A percentile compares a stretch with the other conserved stretches of the same genome.
Evolutionary conservation across 2,113 vertebrate genomes (phyloP).

Genomic region (Dipodomys stephensi): DNA sequence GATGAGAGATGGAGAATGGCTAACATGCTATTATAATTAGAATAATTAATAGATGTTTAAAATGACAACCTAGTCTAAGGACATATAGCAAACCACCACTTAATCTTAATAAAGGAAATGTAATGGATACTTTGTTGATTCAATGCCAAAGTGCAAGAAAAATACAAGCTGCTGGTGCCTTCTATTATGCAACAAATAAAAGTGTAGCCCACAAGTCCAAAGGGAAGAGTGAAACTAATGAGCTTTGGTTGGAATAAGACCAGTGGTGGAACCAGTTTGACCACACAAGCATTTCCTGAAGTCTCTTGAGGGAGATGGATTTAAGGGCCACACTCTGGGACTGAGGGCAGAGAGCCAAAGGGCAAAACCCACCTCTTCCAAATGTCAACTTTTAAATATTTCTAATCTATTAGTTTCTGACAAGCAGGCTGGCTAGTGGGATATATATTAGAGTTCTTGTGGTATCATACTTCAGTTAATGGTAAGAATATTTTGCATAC

Average conservation of each 20-base stretch:
- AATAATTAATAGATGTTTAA: constrained; percentile 61
- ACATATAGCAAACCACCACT: constrained; percentile 46
- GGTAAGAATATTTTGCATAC: constrained; percentile 31
- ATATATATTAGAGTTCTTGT: neutral
- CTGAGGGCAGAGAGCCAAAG: constrained; percentile 59
- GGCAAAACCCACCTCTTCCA: constrained; percentile 60
- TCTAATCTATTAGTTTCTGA: constrained; percentile 45
- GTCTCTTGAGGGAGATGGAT: constrained; percentile 56
- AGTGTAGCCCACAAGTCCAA: constrained; percentile 70
- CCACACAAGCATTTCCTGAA: constrained; percentile 67
- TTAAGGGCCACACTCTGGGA: constrained; percentile 59
- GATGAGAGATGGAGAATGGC: constrained; percentile 15
- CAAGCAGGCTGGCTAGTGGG: neutral
- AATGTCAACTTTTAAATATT: constrained; percentile 56
- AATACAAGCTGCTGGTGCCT: constrained; percentile 68
- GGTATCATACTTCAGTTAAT: neutral
- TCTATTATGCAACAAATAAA: constrained; percentile 72
- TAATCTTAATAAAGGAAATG: constrained; percentile 69
- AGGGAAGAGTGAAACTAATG: constrained; percentile 79
- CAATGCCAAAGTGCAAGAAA: constrained; percentile 65
- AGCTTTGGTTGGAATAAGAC: constrained; percentile 77
- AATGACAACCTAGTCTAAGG: constrained; percentile 54
- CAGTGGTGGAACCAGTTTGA: constrained; percentile 62
- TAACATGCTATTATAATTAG: constrained; percentile 48
- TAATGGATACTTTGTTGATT: constrained; percentile 57